Base-by-base conservation (phyloP, 2,888 invertebrate genomes). In the Oscheius sp. region DNA sequence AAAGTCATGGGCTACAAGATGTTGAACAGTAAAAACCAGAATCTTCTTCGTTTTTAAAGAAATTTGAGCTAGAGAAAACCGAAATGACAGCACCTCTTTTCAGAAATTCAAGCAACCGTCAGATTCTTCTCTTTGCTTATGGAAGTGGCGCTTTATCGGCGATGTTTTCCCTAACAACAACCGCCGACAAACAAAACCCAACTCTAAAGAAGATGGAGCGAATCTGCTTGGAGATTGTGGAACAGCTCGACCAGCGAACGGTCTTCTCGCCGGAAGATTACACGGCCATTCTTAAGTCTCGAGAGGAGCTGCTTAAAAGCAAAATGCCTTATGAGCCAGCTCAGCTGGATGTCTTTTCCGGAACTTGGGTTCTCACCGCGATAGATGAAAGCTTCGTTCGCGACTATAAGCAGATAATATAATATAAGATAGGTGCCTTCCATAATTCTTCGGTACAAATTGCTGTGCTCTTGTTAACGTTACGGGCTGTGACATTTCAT, bases 121-220 rank as follows among this genome's bases (percentile, higher is more conserved):
- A 52, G 23, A 39, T 96, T 75, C 93, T 92, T 0, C 87, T 98
- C 63, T 98, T 98, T 88, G 97, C 97, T 0, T 98, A 98, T 87
- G 98, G 98, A 0, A 97, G 97, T 0, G 98, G 98, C 0, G 88
- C 95, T 17, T 95, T 96, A 2, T 78, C 84, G 0, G 82, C 84
- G 6, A 82, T 85, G 80, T 76, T 75, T 69, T 78, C 75, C 4
- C 53, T 73, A 39, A 29, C 45, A 53, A 31, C 42, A 17, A 64
- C n/a, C 34, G 65, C 46, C 1, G 63, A 58, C 1, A n/a, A n/a
- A n/a, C 45, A 33, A 27, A 33, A 20, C 3, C 17, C 25, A n/a
- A 45, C 25, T 4, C 72, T 78, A n/a, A 48, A 53, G 0, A 50
- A 65, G 31, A 80, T 84, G 69, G 64, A 70, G 27, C 25, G 63